Conservation (phyloP, 2,113 vertebrate genomes). For the Hydropotes inermis region DNA sequence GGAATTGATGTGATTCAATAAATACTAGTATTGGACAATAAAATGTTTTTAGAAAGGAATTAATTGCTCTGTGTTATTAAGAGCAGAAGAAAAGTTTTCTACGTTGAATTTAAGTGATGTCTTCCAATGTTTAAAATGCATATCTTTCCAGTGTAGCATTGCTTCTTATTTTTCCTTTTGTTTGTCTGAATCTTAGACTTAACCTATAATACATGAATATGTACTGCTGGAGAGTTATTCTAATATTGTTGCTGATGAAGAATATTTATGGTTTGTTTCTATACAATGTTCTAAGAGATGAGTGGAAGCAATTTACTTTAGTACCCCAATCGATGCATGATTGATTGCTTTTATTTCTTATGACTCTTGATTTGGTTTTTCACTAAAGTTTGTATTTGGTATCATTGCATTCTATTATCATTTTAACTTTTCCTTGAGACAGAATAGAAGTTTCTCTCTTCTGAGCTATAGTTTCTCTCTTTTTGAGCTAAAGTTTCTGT, state of each 20-base stretch:
- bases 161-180: not conserved
- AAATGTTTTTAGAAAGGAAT: not conserved
- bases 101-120: not conserved
- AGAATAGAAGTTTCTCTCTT: conserved; percentile 17
- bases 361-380: conserved; percentile 45
- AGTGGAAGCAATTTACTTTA: conserved; percentile 39
- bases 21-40: not conserved
- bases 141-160: not conserved
- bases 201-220: not conserved
- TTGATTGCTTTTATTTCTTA: conserved; percentile 50
- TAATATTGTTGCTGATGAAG: conserved; percentile 1
- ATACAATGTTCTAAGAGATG: not conserved
- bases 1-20: not conserved
- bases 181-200: not conserved
- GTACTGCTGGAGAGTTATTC: not conserved
- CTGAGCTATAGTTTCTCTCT: not conserved
- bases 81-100: not conserved
- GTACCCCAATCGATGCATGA: conserved; percentile 12
- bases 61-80: not conserved
- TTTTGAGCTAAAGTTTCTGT: not conserved
- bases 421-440: conserved; percentile 46
- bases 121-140: not conserved
- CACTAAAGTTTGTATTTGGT: conserved; percentile 4
- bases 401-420: conserved; percentile 36
- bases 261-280: conserved; percentile 28